phyloP scores from a whole-genome alignment of 2,797 vertebrate genomes.

The Octomys mimax region DNA sequence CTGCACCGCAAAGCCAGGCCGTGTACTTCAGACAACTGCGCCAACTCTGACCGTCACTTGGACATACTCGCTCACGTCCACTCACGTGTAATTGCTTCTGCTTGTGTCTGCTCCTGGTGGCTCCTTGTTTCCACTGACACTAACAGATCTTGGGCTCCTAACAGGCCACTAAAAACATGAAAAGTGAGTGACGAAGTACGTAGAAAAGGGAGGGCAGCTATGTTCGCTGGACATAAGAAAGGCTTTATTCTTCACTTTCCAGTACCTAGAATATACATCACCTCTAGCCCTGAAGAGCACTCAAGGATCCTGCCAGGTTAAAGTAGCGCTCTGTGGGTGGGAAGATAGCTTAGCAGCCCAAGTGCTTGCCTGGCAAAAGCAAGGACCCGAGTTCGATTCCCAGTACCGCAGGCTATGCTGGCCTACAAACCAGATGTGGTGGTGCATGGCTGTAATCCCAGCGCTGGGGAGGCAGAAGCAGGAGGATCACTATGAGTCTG shows the following conservation, averaged over 20 bases:
- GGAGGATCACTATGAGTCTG: no score
- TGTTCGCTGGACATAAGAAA: not conserved
- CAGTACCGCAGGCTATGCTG: no score
- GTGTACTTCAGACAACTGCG: not conserved
- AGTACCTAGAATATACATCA: not conserved
- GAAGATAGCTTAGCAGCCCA: no score
- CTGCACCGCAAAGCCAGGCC: not conserved
- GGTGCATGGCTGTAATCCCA: no score
- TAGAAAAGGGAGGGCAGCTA: constrained; percentile 14
- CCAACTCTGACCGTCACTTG: not conserved
- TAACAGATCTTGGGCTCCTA: not conserved
- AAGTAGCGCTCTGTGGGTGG: not conserved
- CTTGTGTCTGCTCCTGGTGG: not conserved
- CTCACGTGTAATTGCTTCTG: not conserved
- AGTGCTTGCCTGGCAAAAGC: no score
- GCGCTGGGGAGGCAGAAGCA: no score
- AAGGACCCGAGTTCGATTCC: no score
- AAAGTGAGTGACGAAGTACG: constrained; percentile 50
- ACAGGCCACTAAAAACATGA: constrained; percentile 15
- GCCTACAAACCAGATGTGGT: no score
- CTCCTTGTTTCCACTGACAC: not conserved
- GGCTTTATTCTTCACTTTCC: not conserved
- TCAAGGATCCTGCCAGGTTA: not conserved
- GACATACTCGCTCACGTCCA: constrained; percentile 45
- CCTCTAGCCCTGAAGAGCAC: constrained; percentile 3